phyloP scores from a whole-genome alignment of 2,113 vertebrate genomes.

The Otolemur garnettii region DNA sequence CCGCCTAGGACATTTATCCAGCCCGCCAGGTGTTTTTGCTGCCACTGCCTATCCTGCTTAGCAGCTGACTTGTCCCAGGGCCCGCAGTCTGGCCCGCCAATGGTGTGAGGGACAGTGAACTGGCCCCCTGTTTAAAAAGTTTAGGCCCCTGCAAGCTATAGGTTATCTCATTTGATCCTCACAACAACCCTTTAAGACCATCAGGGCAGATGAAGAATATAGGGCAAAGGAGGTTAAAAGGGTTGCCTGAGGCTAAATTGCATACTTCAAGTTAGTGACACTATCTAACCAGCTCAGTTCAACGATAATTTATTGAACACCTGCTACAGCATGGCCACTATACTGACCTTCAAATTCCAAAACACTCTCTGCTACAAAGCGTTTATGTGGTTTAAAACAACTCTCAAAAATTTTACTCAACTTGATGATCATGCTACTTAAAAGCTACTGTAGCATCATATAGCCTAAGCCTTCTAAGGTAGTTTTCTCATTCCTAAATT shows the following conservation, averaged over 20 bases:
- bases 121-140: no score
- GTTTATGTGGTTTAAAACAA: neutral
- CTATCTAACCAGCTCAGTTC: neutral
- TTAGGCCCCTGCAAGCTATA: neutral
- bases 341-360: constrained; percentile 28
- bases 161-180: neutral
- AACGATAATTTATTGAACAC: constrained; percentile 32
- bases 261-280: neutral
- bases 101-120: no score
- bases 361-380: constrained; percentile 7
- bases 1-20: no score
- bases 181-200: neutral
- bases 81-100: no score
- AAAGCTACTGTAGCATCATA: neutral
- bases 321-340: neutral
- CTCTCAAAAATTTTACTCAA: neutral
- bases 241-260: neutral
- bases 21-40: no score
- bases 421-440: neutral
- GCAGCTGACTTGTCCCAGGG: no score
- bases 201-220: neutral
- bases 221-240: constrained; percentile 12
- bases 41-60: no score
- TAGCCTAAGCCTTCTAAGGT: neutral
- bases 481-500: constrained; percentile 33